Conservation (phyloP, 2,113 vertebrate genomes). For the Ammodytes dubius region DNA sequence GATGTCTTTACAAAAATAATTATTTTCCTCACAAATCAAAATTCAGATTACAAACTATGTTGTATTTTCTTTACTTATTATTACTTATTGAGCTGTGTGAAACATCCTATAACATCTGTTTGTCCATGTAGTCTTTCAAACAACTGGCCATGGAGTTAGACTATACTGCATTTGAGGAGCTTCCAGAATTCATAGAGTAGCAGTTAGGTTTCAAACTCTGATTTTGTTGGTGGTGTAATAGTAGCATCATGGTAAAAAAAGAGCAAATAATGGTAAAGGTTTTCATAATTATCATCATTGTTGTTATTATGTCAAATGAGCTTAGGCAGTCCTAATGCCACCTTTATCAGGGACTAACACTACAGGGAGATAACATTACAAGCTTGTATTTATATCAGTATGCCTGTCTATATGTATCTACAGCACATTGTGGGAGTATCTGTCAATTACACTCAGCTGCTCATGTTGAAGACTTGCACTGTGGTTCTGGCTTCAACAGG, state of each 20-base stretch:
- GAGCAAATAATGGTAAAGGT: background rate
- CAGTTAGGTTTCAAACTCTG: background rate
- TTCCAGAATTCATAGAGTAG: background rate
- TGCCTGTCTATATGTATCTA: constrained; percentile 9
- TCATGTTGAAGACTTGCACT: constrained; percentile 25
- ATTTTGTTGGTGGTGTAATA: background rate
- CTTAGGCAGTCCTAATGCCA: background rate
- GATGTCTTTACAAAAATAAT: background rate
- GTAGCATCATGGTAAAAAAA: background rate
- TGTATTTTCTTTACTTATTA: background rate
- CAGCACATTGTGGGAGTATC: background rate
- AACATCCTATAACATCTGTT: background rate
- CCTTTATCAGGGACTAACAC: background rate
- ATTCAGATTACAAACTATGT: background rate
- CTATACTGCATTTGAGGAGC: background rate
- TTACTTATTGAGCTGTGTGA: background rate
- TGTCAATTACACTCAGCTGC: constrained; percentile 35
- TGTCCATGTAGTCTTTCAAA: background rate
- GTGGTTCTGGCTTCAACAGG: constrained; percentile 33
- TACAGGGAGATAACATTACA: background rate
- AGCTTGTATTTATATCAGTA: background rate
- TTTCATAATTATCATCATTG: background rate
- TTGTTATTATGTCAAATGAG: background rate
- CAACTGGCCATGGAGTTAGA: background rate
- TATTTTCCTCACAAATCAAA: background rate